Evolutionary conservation across 2,113 vertebrate genomes (phyloP).

Genomic region (Pseudonaja textilis): DNA sequence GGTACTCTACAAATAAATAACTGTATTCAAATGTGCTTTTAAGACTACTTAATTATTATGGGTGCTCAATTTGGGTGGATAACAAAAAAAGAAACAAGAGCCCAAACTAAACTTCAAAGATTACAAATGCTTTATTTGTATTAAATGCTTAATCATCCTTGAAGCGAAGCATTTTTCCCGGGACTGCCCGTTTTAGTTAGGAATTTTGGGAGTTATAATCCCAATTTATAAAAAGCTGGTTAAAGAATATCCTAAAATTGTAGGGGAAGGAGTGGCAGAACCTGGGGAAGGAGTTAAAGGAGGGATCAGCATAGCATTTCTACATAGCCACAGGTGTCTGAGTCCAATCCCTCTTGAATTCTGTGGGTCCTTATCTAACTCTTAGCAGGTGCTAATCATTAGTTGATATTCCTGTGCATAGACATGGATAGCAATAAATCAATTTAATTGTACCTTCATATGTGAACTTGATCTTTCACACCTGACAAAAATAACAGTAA

Average conservation of each 20-base stretch:
- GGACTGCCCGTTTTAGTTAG: not conserved
- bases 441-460: not conserved
- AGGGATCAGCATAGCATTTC: not conserved
- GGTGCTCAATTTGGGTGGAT: not conserved
- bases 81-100: not conserved
- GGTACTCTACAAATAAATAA: not conserved
- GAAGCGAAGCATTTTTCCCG: not conserved
- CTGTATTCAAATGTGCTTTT: not conserved
- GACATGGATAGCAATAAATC: not conserved
- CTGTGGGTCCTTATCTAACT: not conserved
- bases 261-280: not conserved
- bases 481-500: not conserved
- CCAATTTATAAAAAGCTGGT: not conserved
- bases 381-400: not conserved
- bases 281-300: not conserved
- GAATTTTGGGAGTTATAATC: not conserved
- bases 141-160: not conserved
- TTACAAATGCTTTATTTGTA: not conserved
- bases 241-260: not conserved
- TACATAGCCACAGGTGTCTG: not conserved
- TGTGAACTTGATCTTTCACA: not conserved
- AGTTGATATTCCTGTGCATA: not conserved
- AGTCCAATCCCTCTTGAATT: not conserved
- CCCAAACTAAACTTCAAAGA: not conserved
- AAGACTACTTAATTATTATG: not conserved